Evolutionary conservation across 2,797 vertebrate genomes (phyloP).

Genomic region (Morelia viridis): DNA sequence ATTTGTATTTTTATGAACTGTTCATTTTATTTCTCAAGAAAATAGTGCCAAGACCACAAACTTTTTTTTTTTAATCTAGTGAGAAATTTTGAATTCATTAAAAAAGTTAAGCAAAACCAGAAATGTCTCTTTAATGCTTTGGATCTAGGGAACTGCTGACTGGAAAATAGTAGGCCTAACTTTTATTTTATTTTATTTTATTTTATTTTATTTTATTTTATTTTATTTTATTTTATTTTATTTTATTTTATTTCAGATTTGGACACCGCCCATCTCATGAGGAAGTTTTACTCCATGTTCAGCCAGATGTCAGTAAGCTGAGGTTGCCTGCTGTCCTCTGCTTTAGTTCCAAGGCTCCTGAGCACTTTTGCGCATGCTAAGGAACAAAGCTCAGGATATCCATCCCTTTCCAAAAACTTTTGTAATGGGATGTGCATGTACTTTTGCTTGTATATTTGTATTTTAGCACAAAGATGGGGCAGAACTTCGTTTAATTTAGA

Average conservation of each 20-base stretch:
- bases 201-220: too few relatives aligned
- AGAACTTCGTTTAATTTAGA: too few relatives aligned
- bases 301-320: neutral
- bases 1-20: neutral
- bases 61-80: neutral
- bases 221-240: too few relatives aligned
- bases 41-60: neutral
- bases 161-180: neutral
- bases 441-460: too few relatives aligned
- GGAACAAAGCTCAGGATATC: neutral
- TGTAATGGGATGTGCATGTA: too few relatives aligned
- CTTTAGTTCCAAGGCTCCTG: neutral
- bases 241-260: too few relatives aligned
- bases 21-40: neutral
- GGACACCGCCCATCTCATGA: too few relatives aligned
- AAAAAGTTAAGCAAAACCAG: conserved; percentile 13
- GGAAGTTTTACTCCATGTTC: too few relatives aligned
- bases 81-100: neutral
- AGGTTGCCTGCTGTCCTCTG: neutral
- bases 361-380: neutral
- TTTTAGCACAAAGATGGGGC: too few relatives aligned
- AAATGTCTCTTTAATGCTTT: neutral
- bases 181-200: too few relatives aligned
- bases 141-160: neutral
- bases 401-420: too few relatives aligned